phyloP scores from a whole-genome alignment of 30 jellyfish, hydroid and myxozoan genomes.

The Aurelia sp. region DNA sequence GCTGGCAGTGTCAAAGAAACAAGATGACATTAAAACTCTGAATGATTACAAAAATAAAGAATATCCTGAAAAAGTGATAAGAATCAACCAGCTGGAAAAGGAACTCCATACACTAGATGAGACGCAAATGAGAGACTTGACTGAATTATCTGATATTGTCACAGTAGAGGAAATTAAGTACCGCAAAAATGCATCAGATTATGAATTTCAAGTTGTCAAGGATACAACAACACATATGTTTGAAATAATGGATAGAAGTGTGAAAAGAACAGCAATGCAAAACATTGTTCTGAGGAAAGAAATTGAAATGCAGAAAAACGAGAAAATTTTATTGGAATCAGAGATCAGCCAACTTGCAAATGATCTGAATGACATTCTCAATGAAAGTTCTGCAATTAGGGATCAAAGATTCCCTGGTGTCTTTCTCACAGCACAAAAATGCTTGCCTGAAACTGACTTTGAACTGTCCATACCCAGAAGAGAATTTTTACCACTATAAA shows the following conservation, averaged over 20 bases:
- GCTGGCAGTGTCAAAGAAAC: slow-evolving; percentile 7
- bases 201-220: slow-evolving; percentile 8
- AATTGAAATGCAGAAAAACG: slow-evolving; percentile 44
- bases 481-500: slow-evolving; percentile 49
- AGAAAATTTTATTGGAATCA: slow-evolving; percentile 13
- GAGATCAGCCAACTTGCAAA: slow-evolving; percentile 38
- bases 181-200: not conserved
- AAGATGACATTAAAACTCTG: slow-evolving; percentile 31
- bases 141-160: slow-evolving; percentile 22
- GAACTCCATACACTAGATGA: slow-evolving; percentile 11
- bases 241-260: slow-evolving; percentile 38
- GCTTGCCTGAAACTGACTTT: slow-evolving; percentile 48
- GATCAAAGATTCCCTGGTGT: slow-evolving; percentile 38
- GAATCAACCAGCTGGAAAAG: slow-evolving; percentile 17
- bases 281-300: slow-evolving; percentile 31
- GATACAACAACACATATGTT: slow-evolving; percentile 5
- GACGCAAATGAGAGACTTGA: slow-evolving; percentile 14
- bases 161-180: slow-evolving; percentile 41
- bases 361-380: slow-evolving; percentile 10
- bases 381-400: slow-evolving; percentile 3
- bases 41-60: slow-evolving; percentile 57
- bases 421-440: slow-evolving; percentile 21
- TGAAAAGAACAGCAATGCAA: slow-evolving; percentile 29
- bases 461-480: slow-evolving; percentile 55
- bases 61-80: slow-evolving; percentile 60